These are phyloP conservation scores for Dicrostonyx torquatus DNA, from an alignment of 2,797 vertebrate genomes.

Conservation along the genomic window DNA sequence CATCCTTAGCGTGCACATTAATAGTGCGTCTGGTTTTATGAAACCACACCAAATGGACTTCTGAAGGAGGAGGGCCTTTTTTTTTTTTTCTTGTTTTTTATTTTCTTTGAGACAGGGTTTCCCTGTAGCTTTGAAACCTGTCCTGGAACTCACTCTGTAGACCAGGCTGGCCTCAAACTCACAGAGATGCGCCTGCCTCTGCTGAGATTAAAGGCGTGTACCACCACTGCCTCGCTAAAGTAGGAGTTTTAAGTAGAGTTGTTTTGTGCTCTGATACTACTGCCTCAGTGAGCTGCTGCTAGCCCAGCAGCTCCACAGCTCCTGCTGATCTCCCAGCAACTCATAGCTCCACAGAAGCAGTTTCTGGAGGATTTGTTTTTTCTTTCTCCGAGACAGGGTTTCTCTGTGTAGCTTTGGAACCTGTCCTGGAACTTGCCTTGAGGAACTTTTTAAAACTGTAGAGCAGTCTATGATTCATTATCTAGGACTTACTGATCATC, in stretches of 20 bases:
- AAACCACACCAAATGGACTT: conserved; percentile 51
- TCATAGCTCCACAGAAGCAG: neutral
- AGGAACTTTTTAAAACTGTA: conserved; percentile 26
- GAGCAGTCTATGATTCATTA: neutral
- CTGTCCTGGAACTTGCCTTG: neutral
- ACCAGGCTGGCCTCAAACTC: too few species aligned
- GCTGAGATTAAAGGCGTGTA: too few species aligned
- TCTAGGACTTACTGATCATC: conserved; percentile 33
- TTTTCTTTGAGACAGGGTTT: too few species aligned
- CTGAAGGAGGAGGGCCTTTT: neutral
- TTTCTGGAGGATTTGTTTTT: conserved; percentile 17
- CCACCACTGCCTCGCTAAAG: neutral
- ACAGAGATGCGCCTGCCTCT: too few species aligned
- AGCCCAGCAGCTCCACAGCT: conserved; percentile 8
- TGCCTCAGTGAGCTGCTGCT: neutral
- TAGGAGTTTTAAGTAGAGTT: conserved; percentile 22
- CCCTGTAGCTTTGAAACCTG: too few species aligned
- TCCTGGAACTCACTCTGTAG: too few species aligned
- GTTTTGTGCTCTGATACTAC: conserved; percentile 30
- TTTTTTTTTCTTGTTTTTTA: too few species aligned
- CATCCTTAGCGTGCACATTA: neutral
- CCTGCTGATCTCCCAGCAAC: neutral
- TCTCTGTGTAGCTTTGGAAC: too few species aligned
- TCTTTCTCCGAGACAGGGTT: too few species aligned
- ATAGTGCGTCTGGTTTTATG: neutral